Conservation (phyloP, 2,113 vertebrate species). For the Dromaius novaehollandiae region DNA sequence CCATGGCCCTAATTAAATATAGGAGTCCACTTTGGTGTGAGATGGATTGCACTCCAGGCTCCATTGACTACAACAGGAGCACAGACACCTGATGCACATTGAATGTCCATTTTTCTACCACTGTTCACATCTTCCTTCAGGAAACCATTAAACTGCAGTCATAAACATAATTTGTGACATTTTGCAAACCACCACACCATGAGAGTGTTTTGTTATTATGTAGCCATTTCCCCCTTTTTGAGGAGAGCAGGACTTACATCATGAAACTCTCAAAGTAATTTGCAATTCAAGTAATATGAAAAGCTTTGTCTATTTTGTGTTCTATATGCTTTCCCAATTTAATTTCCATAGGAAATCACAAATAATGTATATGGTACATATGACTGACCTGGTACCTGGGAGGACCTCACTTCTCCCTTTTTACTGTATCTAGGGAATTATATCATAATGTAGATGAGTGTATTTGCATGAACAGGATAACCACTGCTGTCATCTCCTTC, state of each 20-base stretch:
- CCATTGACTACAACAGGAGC: not conserved
- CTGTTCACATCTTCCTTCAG: not conserved
- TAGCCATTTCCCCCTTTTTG: not conserved
- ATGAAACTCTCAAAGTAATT: not conserved
- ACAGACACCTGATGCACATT: not conserved
- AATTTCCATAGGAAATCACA: not conserved
- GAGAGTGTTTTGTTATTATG: not conserved
- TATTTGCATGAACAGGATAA: not conserved
- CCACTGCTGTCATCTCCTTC: not conserved
- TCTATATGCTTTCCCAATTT: not conserved
- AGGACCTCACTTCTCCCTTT: not conserved
- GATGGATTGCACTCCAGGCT: not conserved
- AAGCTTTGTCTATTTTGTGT: not conserved
- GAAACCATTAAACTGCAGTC: not conserved
- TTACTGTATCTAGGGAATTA: not conserved
- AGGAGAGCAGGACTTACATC: not conserved
- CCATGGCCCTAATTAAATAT: not conserved
- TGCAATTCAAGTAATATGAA: not conserved
- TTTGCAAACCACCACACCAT: not conserved
- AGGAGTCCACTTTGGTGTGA: not conserved
- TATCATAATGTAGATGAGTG: not conserved
- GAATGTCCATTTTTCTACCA: not conserved
- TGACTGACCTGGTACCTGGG: not conserved
- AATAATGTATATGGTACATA: not conserved
- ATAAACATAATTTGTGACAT: not conserved